Percentiles rank a stretch among this genome's conserved stretches.
phyloP scores from a whole-genome alignment of 2,888 invertebrate species.

The Theretra japonica region DNA sequence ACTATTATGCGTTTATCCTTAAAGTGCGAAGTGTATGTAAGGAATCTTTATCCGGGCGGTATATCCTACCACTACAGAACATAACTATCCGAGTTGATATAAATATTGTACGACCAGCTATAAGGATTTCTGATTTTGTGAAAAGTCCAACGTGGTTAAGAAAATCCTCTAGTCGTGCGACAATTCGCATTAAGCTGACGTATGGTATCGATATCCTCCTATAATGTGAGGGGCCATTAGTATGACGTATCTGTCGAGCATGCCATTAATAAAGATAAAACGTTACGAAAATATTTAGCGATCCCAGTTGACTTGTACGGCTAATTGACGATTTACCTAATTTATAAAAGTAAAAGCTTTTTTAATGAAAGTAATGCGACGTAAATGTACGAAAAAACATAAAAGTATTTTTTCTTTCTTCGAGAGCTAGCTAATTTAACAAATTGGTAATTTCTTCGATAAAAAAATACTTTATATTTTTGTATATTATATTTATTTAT shows the following conservation, averaged over 20 bases:
- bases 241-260: constrained; percentile 7
- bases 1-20: too few species aligned
- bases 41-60: too few species aligned
- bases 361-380: constrained; percentile 8
- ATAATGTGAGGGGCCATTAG: constrained; percentile 1
- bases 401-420: background rate
- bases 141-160: too few species aligned
- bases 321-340: constrained; percentile 3
- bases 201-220: background rate
- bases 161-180: background rate
- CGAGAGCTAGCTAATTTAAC: background rate
- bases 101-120: too few species aligned
- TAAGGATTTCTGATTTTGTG: too few species aligned
- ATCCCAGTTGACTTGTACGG: background rate
- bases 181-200: background rate
- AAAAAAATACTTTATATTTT: too few species aligned
- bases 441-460: too few species aligned
- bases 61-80: too few species aligned
- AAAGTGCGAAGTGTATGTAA: too few species aligned
- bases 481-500: too few species aligned
- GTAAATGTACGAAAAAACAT: background rate
- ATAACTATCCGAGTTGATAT: too few species aligned
- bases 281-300: background rate
- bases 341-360: constrained; percentile 6
- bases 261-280: background rate